A percentile compares a stretch with the other conserved stretches of the same genome.
These are phyloP conservation scores for Leptestheria dahalacensis DNA, from an alignment of 1,140 invertebrate genomes.

Conservation along the genomic window DNA sequence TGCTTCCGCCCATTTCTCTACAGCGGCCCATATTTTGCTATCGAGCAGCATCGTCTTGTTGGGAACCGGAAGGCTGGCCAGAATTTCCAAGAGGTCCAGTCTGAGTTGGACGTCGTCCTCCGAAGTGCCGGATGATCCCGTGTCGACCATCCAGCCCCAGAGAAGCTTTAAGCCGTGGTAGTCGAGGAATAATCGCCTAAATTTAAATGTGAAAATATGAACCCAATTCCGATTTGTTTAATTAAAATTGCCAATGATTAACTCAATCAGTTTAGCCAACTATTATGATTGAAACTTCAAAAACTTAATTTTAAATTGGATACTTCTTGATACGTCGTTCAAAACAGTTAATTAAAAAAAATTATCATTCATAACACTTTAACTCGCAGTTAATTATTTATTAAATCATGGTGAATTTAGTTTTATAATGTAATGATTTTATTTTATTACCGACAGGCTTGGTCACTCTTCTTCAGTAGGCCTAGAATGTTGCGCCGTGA, in stretches of 20 bases:
- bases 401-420: no score
- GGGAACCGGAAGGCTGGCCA: constrained; percentile 69
- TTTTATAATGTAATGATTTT: no score
- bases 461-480: constrained; percentile 51
- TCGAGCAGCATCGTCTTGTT: constrained; percentile 86
- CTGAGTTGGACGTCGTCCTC: constrained; percentile 27
- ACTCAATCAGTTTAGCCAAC: no score
- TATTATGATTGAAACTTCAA: no score
- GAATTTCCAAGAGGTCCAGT: constrained; percentile 60
- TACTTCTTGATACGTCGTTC: no score
- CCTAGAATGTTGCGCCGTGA: constrained; percentile 45
- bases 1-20: constrained; percentile 55
- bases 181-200: constrained; percentile 66
- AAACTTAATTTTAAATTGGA: no score
- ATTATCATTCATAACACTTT: neutral
- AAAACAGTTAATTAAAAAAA: no score
- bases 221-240: no score
- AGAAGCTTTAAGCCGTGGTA: constrained; percentile 82
- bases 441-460: constrained; percentile 46
- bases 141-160: constrained; percentile 78
- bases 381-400: neutral
- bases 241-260: no score
- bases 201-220: neutral
- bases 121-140: constrained; percentile 22
- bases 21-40: constrained; percentile 59